A percentile compares a stretch with the other conserved stretches of the same genome.
Evolutionary conservation across 2,113 vertebrate species (phyloP).

Genomic region (Ammodytes dubius): DNA sequence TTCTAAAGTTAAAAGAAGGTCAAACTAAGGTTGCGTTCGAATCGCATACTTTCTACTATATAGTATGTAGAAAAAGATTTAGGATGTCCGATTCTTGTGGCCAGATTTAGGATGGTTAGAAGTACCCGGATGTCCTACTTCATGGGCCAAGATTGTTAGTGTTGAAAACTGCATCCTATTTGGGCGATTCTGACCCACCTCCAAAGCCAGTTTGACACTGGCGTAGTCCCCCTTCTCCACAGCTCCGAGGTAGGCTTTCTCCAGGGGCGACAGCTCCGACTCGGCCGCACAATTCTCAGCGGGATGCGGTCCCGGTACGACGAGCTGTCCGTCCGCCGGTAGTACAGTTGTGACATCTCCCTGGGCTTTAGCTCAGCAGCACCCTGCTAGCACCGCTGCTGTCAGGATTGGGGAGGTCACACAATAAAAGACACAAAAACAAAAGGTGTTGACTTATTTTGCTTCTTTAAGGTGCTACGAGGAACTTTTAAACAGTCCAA

Average conservation of each 20-base stretch:
- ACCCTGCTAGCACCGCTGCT: conserved; percentile 60
- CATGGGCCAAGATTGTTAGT: too few relatives aligned
- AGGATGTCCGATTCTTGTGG: too few relatives aligned
- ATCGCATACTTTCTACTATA: too few relatives aligned
- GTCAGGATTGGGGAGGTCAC: conserved; percentile 83
- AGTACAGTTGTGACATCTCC: conserved; percentile 97
- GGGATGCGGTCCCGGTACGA: conserved; percentile 97
- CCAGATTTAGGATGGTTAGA: too few relatives aligned
- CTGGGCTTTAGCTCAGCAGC: conserved; percentile 64
- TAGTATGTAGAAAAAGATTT: too few relatives aligned
- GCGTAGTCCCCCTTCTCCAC: conserved; percentile 98
- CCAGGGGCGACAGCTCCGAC: conserved; percentile 93
- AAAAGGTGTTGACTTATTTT: background rate
- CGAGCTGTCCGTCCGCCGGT: conserved; percentile 91
- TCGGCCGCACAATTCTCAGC: conserved; percentile 96
- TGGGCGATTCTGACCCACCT: conserved; percentile 66
- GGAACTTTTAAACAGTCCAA: too few relatives aligned
- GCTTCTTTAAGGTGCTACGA: too few relatives aligned
- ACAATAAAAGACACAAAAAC: conserved; percentile 59
- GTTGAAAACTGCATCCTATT: too few relatives aligned
- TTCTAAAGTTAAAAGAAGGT: too few relatives aligned
- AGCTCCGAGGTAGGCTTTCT: conserved; percentile 94
- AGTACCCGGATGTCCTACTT: too few relatives aligned
- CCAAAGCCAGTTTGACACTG: conserved; percentile 95
- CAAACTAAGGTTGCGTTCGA: too few relatives aligned